Conservation (phyloP, 2,797 vertebrate species). For the Avahi laniger region DNA sequence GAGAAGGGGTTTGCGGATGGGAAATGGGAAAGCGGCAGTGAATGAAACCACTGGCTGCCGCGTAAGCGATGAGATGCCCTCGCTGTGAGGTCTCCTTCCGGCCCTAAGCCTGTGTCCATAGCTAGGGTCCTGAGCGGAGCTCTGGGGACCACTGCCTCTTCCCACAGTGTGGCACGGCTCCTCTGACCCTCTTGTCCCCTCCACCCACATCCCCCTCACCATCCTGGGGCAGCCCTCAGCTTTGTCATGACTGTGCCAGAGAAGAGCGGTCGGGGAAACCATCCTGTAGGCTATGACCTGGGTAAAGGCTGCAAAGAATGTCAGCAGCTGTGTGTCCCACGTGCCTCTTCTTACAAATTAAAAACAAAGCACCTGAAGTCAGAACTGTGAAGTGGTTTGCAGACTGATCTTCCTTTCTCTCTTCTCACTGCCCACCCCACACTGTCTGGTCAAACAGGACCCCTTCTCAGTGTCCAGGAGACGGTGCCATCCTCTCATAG, state of each 20-base stretch:
- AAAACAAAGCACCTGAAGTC: not conserved
- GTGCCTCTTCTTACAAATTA: not conserved
- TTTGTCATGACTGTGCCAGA: not conserved
- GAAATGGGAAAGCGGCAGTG: not conserved
- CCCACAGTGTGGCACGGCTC: not conserved
- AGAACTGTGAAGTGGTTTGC: not conserved
- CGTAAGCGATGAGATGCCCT: not conserved
- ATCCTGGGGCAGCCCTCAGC: not conserved
- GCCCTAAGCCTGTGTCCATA: not conserved
- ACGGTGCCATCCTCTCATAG: not conserved
- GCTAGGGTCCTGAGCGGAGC: not conserved
- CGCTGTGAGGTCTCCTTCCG: fast-evolving
- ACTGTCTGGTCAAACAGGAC: not conserved
- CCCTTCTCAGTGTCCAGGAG: not conserved
- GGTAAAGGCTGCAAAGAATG: not conserved
- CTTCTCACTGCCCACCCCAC: too few species aligned
- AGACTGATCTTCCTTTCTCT: too few species aligned
- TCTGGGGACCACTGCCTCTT: too few species aligned
- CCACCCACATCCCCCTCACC: not conserved
- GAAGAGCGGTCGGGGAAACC: not conserved
- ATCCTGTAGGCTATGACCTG: not conserved
- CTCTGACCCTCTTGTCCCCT: not conserved
- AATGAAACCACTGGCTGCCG: not conserved
- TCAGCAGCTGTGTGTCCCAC: not conserved
- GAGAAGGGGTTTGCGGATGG: not conserved